Conservation (phyloP, 2,113 vertebrate genomes). For the Phalacrocorax brasilianus region DNA sequence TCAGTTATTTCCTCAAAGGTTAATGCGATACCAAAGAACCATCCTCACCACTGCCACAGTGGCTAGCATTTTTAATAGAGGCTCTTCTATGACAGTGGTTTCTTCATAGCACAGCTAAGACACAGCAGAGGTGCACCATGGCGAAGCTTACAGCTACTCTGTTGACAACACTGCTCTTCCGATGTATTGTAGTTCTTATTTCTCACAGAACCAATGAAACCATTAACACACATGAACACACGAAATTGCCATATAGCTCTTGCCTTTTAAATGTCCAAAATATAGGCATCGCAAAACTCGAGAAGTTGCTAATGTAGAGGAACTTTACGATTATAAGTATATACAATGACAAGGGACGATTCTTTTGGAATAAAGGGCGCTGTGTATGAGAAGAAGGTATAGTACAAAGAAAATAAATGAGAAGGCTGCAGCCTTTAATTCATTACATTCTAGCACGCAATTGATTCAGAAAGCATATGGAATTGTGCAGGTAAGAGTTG, state of each 20-base stretch:
- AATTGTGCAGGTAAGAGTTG: not conserved
- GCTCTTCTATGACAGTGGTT: not conserved
- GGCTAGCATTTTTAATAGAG: not conserved
- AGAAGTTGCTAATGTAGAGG: not conserved
- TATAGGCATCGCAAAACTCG: not conserved
- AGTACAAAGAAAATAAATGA: not conserved
- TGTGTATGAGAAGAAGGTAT: not conserved
- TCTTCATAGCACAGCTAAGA: not conserved
- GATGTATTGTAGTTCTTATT: not conserved
- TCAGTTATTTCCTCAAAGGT: not conserved
- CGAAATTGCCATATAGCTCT: not conserved
- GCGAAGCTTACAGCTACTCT: not conserved
- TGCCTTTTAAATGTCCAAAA: not conserved
- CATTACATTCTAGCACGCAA: not conserved
- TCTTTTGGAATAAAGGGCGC: not conserved
- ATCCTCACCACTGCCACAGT: not conserved
- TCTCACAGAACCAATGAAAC: not conserved
- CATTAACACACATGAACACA: not conserved
- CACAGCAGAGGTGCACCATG: not conserved
- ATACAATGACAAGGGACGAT: not conserved
- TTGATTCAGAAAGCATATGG: not conserved
- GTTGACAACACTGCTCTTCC: not conserved
- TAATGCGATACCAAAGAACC: not conserved
- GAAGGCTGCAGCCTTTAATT: not conserved
- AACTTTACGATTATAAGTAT: not conserved